phyloP scores from a whole-genome alignment of 2,888 invertebrate genomes.

The Ormyrus rosae region DNA sequence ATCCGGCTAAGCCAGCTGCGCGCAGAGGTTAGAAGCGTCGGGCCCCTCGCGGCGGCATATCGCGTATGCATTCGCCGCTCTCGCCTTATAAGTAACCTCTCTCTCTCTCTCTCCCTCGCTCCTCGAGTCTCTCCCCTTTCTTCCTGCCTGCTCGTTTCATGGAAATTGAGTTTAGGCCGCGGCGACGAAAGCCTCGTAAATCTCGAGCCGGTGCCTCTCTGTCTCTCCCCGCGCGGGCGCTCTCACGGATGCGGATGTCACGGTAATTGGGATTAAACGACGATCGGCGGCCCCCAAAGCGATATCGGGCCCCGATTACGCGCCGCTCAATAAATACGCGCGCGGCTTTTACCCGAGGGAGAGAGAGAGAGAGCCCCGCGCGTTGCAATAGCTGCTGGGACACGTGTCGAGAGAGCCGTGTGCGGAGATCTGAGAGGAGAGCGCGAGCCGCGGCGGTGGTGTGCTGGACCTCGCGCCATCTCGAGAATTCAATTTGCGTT shows the following conservation, averaged over 20 bases:
- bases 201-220: constrained; percentile 21
- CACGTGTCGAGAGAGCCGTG: constrained; percentile 13
- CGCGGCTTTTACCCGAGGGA: constrained; percentile 13
- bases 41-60: background rate
- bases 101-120: background rate
- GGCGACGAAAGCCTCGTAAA: constrained; percentile 49
- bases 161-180: constrained; percentile 50
- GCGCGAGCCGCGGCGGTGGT: background rate
- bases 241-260: constrained; percentile 59
- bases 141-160: constrained; percentile 28
- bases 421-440: background rate
- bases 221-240: background rate
- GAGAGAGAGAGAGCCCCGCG: background rate
- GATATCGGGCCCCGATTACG: constrained; percentile 42
- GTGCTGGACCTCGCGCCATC: constrained; percentile 59
- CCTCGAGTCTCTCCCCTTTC: background rate
- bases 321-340: constrained; percentile 47
- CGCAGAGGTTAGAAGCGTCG: background rate
- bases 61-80: constrained; percentile 10
- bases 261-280: constrained; percentile 64
- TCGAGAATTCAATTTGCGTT: constrained; percentile 69
- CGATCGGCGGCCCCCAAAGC: constrained; percentile 47
- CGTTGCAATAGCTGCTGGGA: background rate
- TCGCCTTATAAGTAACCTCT: constrained; percentile 54
- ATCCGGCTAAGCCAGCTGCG: constrained; percentile 9